These are phyloP conservation scores for Bettongia penicillata DNA, from an alignment of 2,113 vertebrate genomes.

Conservation along the genomic window DNA sequence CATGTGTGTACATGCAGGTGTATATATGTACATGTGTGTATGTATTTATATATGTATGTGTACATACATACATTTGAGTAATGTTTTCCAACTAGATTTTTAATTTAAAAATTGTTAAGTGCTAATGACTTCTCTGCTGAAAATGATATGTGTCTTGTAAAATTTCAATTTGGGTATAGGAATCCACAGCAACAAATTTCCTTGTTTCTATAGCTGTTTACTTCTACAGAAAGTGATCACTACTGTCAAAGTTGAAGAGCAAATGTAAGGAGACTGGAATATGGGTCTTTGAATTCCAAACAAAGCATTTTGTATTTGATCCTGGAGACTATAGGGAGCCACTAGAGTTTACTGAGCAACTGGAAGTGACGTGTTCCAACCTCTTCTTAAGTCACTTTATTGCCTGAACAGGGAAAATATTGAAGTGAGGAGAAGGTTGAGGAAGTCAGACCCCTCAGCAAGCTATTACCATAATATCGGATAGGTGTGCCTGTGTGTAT, in stretches of 20 bases:
- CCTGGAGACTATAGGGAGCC: background rate
- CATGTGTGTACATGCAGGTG: no score
- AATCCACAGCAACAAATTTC: background rate
- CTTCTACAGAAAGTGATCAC: background rate
- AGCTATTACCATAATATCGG: background rate
- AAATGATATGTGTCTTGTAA: background rate
- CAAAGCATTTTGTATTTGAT: background rate
- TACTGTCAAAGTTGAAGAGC: background rate
- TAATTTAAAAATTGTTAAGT: conserved; percentile 22
- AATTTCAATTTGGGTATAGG: background rate
- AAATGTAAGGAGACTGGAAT: background rate
- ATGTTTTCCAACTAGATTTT: background rate
- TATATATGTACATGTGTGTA: no score
- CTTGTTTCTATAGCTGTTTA: background rate
- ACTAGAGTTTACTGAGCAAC: background rate
- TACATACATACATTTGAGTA: background rate
- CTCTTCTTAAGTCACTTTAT: background rate
- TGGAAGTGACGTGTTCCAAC: background rate
- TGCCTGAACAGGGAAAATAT: background rate
- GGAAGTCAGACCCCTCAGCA: background rate
- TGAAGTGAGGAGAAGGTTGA: background rate
- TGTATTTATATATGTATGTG: no score
- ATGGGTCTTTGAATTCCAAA: background rate
- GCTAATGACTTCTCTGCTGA: conserved; percentile 17
- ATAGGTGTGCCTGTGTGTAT: background rate